A percentile compares a stretch with the other conserved stretches of the same genome.
Conservation (phyloP, 2,888 invertebrate genomes). For the Melanchra persicariae region DNA sequence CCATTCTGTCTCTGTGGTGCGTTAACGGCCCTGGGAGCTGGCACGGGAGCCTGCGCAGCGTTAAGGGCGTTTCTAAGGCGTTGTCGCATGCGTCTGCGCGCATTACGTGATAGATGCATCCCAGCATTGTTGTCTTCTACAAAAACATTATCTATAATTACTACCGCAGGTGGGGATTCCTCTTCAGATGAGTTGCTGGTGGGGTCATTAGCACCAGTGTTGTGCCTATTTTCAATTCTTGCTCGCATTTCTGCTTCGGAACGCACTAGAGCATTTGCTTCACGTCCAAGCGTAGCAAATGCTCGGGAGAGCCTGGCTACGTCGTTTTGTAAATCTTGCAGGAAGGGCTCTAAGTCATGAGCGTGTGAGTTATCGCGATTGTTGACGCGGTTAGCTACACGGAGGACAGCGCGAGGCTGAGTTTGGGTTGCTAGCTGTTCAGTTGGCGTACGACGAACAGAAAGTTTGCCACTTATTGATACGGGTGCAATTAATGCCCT, state of each 20-base stretch:
- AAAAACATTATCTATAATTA: conserved; percentile 43
- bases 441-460: conserved; percentile 79
- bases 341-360: conserved; percentile 78
- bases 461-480: conserved; percentile 80
- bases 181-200: conserved; percentile 48
- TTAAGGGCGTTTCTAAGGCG: conserved; percentile 79
- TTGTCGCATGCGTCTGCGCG: conserved; percentile 83
- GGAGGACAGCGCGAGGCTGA: conserved; percentile 85
- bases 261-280: conserved; percentile 78
- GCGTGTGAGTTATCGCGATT: conserved; percentile 64
- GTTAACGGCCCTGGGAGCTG: conserved; percentile 49
- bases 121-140: conserved; percentile 50
- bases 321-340: conserved; percentile 82
- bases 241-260: conserved; percentile 78
- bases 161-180: conserved; percentile 50
- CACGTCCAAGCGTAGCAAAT: conserved; percentile 81
- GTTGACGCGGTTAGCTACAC: conserved; percentile 83
- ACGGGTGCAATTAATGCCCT: conserved; percentile 78
- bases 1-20: conserved; percentile 65
- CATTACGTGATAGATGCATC: conserved; percentile 77
- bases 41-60: conserved; percentile 63
- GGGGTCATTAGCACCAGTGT: conserved; percentile 53
- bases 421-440: conserved; percentile 76
- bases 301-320: conserved; percentile 82
- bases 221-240: conserved; percentile 69